These are phyloP conservation scores for Paraplagusia blochii DNA, from an alignment of 2,113 vertebrate species.

Conservation along the genomic window DNA sequence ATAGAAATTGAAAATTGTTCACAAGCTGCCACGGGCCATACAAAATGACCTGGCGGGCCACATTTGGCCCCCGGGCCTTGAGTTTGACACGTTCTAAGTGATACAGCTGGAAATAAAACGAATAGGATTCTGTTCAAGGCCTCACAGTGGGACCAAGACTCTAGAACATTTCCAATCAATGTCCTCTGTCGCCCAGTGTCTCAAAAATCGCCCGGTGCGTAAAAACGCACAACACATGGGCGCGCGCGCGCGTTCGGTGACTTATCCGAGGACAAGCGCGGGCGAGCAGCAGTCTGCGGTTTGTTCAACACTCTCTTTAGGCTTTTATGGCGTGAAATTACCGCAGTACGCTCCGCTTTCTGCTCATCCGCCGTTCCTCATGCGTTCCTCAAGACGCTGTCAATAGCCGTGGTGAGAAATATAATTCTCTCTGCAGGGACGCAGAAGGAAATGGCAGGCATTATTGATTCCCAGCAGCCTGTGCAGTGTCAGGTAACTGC, in stretches of 20 bases:
- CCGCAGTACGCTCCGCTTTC: conserved; percentile 32
- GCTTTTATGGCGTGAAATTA: conserved; percentile 56
- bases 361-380: conserved; percentile 29
- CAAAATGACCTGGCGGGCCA: too few relatives aligned
- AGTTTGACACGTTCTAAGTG: too few relatives aligned
- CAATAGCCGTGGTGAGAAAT: conserved; percentile 60
- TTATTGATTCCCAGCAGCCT: conserved; percentile 58
- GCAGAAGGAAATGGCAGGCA: conserved; percentile 66
- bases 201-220: not conserved
- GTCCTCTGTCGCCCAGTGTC: too few relatives aligned
- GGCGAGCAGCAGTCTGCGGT: conserved; percentile 53
- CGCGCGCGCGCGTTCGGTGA: too few relatives aligned
- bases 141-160: too few relatives aligned
- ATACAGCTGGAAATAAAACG: too few relatives aligned
- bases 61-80: too few relatives aligned
- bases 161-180: too few relatives aligned
- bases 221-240: not conserved
- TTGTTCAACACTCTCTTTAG: conserved; percentile 37
- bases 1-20: too few relatives aligned
- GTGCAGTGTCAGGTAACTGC: conserved; percentile 63
- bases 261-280: not conserved
- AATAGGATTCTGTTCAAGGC: too few relatives aligned
- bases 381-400: conserved; percentile 60
- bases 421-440: conserved; percentile 67
- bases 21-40: too few relatives aligned